Base-by-base conservation (phyloP, 2,797 vertebrate genomes). In the Eupleurogrammus muticus region DNA sequence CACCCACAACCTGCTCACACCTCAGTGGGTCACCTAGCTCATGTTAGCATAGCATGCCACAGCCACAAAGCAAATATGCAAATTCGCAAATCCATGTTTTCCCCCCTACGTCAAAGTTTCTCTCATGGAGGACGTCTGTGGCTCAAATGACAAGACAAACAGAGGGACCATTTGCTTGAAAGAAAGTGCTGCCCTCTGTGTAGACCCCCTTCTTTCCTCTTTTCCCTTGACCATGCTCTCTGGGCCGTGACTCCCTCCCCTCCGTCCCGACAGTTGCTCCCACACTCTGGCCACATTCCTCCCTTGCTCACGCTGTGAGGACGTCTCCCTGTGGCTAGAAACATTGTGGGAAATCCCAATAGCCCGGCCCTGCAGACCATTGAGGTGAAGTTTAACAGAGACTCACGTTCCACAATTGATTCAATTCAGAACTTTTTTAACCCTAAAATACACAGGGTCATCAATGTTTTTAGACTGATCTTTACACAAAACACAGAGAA, bases 281-380 rank as follows among this genome's bases (percentile, higher is more conserved):
- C 90, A 92, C 91, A 92, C 90, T 92, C 69, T 1, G 73, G 77
- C 86, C 88, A 83, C 89, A 93, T 93, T 93, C 91, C 90, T 90
- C 79, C 86, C 73, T 68, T 54, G 82, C 86, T 91, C 90, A 90
- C 73, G 92, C 92, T 92, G 90, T 70, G 90, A 90, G 87, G 87
- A 93, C 87, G 81, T 93, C 90, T 93, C 90, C 88, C 87, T 81
- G 85, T 78, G 82, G 87, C 91, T 85, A 86, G 84, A 87, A 76
- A 87, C 89, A 92, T 91, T 92, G 89, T 93, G 91, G 89, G 91
- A 93, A 92, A 90, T 85, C 90, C 89, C 89, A 89, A 86, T 68
- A 59, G 81, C 67, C 74, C 35, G 81, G 58, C 78, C 80, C 77
- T 86, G 65, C 46, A 77, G 75, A 77, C 75, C 78, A 64, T 42